Percentiles rank a stretch among this genome's conserved stretches.
These are phyloP conservation scores for Galendromus occidentalis DNA, from an alignment of 1,140 invertebrate genomes.

Conservation along the genomic window DNA sequence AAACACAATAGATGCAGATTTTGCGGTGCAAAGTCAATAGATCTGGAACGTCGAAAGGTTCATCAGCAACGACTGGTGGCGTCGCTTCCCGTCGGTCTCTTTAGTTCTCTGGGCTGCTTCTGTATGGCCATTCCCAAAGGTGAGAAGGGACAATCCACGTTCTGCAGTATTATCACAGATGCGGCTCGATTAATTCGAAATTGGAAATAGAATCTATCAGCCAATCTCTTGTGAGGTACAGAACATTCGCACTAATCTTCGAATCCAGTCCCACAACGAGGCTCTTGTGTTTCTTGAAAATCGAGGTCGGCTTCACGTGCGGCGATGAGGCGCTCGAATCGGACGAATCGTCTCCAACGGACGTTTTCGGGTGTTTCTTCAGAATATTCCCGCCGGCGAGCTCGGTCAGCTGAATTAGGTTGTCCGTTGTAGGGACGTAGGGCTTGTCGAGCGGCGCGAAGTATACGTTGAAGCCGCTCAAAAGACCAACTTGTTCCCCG, in stretches of 20 bases:
- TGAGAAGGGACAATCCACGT: too few relatives aligned
- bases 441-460: not conserved
- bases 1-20: too few relatives aligned
- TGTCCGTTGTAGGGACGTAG: not conserved
- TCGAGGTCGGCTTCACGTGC: not conserved
- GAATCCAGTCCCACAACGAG: not conserved
- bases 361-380: not conserved
- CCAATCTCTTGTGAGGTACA: not conserved
- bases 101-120: too few relatives aligned
- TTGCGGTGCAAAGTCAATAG: too few relatives aligned
- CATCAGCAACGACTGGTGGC: too few relatives aligned
- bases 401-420: not conserved
- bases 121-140: too few relatives aligned
- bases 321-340: not conserved
- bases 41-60: too few relatives aligned
- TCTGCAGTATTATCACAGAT: too few relatives aligned
- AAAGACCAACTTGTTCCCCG: not conserved
- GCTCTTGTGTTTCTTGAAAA: not conserved
- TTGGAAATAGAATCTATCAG: not conserved
- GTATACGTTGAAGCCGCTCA: not conserved
- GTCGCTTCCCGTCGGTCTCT: too few relatives aligned
- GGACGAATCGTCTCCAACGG: not conserved
- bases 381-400: not conserved
- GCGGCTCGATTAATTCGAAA: not conserved
- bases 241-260: not conserved